Conservation (phyloP, 2,888 invertebrate species). For the Glyphotaelius pellucidus region DNA sequence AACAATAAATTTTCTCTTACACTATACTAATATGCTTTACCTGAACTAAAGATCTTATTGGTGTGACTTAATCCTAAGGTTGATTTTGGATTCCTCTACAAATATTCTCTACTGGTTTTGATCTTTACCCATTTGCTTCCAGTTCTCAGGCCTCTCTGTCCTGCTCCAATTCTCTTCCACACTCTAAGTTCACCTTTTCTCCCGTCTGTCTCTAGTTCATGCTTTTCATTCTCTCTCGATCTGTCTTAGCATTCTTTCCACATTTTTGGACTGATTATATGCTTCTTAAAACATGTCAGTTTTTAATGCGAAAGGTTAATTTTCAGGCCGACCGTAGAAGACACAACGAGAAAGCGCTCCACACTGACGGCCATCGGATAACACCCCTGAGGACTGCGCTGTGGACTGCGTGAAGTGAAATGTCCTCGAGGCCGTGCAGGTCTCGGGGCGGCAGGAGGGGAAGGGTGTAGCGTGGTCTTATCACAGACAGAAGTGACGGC, state of each 20-base stretch:
- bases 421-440: slow-evolving; percentile 1
- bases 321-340: slow-evolving; percentile 65
- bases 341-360: slow-evolving; percentile 59
- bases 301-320: neutral
- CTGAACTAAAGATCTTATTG: too few relatives aligned
- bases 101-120: too few relatives aligned
- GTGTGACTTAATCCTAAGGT: too few relatives aligned
- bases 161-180: too few relatives aligned
- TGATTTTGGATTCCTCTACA: too few relatives aligned
- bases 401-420: neutral
- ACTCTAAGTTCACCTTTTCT: too few relatives aligned
- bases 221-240: neutral
- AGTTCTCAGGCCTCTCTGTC: too few relatives aligned
- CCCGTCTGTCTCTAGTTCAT: neutral
- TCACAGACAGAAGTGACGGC: slow-evolving; percentile 8
- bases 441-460: slow-evolving; percentile 21
- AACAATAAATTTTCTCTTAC: too few relatives aligned
- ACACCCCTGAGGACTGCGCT: neutral
- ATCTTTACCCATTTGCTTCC: too few relatives aligned
- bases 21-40: too few relatives aligned
- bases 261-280: neutral
- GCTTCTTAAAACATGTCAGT: neutral
- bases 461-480: neutral
- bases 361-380: slow-evolving; percentile 65
- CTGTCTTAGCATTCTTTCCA: neutral